phyloP scores from a whole-genome alignment of 2,113 vertebrate species.

The Clinocottus analis region DNA sequence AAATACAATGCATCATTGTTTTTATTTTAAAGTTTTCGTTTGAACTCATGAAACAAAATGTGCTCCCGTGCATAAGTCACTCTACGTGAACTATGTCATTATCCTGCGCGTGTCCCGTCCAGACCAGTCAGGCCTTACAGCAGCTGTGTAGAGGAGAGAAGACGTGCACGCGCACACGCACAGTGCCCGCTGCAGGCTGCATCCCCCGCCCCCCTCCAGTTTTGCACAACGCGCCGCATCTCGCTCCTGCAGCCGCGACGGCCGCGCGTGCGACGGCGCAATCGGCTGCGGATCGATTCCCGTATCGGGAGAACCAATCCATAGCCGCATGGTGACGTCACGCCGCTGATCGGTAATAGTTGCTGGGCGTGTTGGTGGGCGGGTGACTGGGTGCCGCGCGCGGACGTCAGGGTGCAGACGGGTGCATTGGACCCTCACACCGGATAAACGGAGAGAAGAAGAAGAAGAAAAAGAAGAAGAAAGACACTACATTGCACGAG shows the following conservation, averaged over 20 bases:
- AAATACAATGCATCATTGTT: not conserved
- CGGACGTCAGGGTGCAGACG: constrained; percentile 46
- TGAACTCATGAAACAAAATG: too few relatives aligned
- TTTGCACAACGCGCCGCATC: constrained; percentile 11
- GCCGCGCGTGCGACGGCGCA: too few relatives aligned
- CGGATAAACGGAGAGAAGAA: not conserved
- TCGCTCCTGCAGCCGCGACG: constrained; percentile 8
- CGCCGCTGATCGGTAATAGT: constrained; percentile 61
- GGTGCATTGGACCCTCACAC: constrained; percentile 18
- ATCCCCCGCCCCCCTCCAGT: constrained; percentile 31
- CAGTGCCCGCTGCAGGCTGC: constrained; percentile 43
- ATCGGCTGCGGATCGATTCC: constrained; percentile 52
- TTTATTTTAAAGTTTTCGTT: too few relatives aligned
- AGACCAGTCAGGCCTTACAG: constrained; percentile 12
- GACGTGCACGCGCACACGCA: not conserved
- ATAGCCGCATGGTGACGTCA: constrained; percentile 81
- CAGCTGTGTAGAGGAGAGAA: not conserved
- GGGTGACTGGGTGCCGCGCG: constrained; percentile 51
- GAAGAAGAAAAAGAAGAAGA: not conserved
- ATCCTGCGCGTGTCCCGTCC: constrained; percentile 18
- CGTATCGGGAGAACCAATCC: constrained; percentile 53
- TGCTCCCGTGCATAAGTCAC: not conserved
- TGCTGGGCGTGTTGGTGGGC: constrained; percentile 59
- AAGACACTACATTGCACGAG: not conserved
- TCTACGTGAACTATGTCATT: not conserved